These are phyloP conservation scores for Macropus fuliginosus DNA, from an alignment of 2,797 vertebrate species.

Conservation along the genomic window DNA sequence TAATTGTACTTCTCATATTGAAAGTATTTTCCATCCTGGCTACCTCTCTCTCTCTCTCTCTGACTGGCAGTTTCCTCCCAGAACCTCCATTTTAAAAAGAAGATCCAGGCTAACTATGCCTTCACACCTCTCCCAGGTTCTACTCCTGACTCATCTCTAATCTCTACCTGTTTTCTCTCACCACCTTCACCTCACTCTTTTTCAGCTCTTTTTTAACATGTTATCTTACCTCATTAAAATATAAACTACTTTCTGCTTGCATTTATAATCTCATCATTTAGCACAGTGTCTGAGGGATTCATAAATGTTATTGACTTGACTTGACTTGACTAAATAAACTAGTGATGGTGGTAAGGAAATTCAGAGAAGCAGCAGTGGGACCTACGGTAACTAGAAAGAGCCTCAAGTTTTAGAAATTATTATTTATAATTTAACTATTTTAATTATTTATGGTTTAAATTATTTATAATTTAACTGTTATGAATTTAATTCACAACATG, in stretches of 20 bases:
- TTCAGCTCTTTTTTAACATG: neutral
- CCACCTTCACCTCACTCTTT: neutral
- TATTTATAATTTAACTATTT: constrained; percentile 1
- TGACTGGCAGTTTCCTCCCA: neutral
- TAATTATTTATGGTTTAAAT: neutral
- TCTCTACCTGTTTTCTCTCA: neutral
- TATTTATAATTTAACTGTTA: constrained; percentile 14
- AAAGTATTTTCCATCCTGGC: neutral
- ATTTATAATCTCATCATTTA: neutral
- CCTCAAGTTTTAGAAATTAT: neutral
- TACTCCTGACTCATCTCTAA: neutral
- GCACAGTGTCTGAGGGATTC: neutral
- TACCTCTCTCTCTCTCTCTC: neutral
- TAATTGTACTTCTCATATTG: neutral
- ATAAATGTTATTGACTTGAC: neutral
- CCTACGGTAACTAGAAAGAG: neutral
- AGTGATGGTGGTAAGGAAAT: neutral
- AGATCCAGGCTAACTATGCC: neutral
- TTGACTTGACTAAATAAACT: neutral
- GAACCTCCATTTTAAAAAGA: neutral
- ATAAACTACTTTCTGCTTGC: neutral
- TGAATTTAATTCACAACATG: constrained; percentile 49
- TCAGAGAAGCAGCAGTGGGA: neutral
- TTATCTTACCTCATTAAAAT: neutral
- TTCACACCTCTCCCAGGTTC: neutral